Percentiles rank a stretch among this genome's conserved stretches.
phyloP scores from a whole-genome alignment of 1,140 invertebrate species.

The Anastrepha ludens region DNA sequence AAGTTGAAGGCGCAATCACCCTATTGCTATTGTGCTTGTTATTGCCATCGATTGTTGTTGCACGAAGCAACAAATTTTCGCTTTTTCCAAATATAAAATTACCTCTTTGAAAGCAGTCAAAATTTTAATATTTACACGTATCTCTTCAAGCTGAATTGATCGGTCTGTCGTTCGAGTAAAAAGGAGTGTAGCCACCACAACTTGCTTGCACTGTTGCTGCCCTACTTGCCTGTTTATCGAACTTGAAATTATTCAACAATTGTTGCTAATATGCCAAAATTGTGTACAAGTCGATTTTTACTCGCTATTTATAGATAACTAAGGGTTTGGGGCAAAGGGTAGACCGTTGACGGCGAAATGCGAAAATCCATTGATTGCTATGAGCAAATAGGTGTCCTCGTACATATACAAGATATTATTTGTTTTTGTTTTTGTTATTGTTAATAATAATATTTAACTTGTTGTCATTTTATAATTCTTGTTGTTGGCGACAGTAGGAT shows the following conservation, averaged over 20 bases:
- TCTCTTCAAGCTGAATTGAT: slow-evolving; percentile 7
- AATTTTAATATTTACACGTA: slow-evolving; percentile 12
- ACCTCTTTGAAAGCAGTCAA: slow-evolving; percentile 26
- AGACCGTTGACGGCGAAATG: neutral
- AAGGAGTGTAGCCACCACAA: neutral
- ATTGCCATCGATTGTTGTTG: too few relatives aligned
- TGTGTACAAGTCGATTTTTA: neutral
- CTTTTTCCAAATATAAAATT: neutral
- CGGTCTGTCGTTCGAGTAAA: neutral
- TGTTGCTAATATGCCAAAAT: slow-evolving; percentile 47
- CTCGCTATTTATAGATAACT: neutral
- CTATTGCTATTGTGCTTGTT: too few relatives aligned
- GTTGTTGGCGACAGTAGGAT: slow-evolving; percentile 38
- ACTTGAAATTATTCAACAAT: slow-evolving; percentile 48
- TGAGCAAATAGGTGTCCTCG: neutral
- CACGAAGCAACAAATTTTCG: too few relatives aligned
- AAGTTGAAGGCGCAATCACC: too few relatives aligned
- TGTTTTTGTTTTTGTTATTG: slow-evolving; percentile 30
- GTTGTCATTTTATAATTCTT: slow-evolving; percentile 42
- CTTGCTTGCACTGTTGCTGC: neutral
- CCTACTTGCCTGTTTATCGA: neutral
- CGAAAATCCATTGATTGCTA: slow-evolving; percentile 46
- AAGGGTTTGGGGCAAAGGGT: too few relatives aligned
- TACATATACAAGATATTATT: neutral
- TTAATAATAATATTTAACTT: slow-evolving; percentile 42